Evolutionary conservation across 2,797 vertebrate genomes (phyloP).

Genomic region (Cetoscarus ocellatus): DNA sequence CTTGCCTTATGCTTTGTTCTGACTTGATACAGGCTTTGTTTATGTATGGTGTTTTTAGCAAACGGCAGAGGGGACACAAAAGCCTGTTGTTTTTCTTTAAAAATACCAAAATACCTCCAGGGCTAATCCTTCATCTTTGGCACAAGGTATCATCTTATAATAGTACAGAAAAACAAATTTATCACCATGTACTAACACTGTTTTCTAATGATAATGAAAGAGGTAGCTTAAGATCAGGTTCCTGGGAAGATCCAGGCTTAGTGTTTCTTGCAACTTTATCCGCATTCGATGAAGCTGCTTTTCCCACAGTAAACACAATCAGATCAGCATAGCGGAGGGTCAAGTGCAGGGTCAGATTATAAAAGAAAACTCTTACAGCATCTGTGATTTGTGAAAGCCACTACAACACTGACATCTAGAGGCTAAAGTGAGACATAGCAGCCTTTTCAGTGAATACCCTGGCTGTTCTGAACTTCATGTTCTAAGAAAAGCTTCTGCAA

Average conservation of each 20-base stretch:
- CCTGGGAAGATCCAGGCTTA: conserved; percentile 1
- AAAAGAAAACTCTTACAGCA: background rate
- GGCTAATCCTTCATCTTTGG: no score
- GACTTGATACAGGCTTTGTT: no score
- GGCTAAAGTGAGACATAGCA: background rate
- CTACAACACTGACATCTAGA: conserved; percentile 21
- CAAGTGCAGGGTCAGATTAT: background rate
- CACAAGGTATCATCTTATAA: no score
- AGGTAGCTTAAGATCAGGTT: background rate
- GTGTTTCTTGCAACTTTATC: conserved; percentile 18
- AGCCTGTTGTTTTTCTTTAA: no score
- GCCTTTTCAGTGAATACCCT: rapidly evolving
- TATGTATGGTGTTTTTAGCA: no score
- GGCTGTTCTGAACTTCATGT: background rate
- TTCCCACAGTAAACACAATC: conserved; percentile 35
- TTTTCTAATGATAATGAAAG: background rate
- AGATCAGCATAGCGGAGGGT: conserved; percentile 1
- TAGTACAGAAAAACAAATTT: background rate
- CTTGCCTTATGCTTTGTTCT: no score
- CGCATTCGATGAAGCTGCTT: conserved; percentile 40
- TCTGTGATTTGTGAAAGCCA: background rate
- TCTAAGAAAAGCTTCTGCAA: background rate
- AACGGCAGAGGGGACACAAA: no score
- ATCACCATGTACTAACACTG: background rate
- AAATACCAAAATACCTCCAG: no score